Evolutionary conservation across 2,888 invertebrate genomes (phyloP).

Genomic region (Empis livida): DNA sequence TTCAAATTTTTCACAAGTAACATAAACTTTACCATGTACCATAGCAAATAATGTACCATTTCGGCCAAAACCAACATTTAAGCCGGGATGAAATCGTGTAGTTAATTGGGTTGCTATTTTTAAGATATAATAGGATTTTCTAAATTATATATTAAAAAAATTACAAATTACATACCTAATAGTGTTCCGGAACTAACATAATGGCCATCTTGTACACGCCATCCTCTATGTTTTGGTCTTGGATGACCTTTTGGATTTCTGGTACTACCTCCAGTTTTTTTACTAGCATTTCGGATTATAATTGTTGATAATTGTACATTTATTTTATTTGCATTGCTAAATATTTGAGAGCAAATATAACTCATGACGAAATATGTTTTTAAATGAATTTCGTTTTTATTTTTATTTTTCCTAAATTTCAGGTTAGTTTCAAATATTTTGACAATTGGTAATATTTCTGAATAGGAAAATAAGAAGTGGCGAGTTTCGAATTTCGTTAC

Average conservation of each 20-base stretch:
- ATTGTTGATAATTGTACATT: constrained; percentile 9
- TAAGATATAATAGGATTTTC: too few relatives aligned
- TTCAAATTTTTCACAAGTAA: constrained; percentile 71
- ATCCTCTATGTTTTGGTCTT: constrained; percentile 63
- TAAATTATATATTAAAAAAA: too few relatives aligned
- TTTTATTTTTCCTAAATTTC: too few relatives aligned
- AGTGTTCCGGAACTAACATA: constrained; percentile 52
- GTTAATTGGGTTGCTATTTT: constrained; percentile 53
- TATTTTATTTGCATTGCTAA: too few relatives aligned
- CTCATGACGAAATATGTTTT: too few relatives aligned
- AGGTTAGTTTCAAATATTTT: too few relatives aligned
- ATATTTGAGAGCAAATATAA: too few relatives aligned
- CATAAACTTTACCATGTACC: constrained; percentile 61
- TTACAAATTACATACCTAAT: constrained; percentile 30
- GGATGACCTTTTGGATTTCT: constrained; percentile 52
- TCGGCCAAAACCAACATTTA: constrained; percentile 67
- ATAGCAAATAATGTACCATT: constrained; percentile 72
- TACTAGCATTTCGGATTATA: constrained; percentile 53
- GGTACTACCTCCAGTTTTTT: constrained; percentile 61
- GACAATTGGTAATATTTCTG: too few relatives aligned
- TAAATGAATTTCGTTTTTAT: too few relatives aligned
- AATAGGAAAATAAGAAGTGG: too few relatives aligned
- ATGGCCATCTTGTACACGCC: constrained; percentile 61
- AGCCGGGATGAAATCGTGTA: constrained; percentile 64
- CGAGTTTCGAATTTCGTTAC: too few relatives aligned